These are phyloP conservation scores for Chascanopsetta lugubris DNA, from an alignment of 2,113 vertebrate species.

Conservation along the genomic window DNA sequence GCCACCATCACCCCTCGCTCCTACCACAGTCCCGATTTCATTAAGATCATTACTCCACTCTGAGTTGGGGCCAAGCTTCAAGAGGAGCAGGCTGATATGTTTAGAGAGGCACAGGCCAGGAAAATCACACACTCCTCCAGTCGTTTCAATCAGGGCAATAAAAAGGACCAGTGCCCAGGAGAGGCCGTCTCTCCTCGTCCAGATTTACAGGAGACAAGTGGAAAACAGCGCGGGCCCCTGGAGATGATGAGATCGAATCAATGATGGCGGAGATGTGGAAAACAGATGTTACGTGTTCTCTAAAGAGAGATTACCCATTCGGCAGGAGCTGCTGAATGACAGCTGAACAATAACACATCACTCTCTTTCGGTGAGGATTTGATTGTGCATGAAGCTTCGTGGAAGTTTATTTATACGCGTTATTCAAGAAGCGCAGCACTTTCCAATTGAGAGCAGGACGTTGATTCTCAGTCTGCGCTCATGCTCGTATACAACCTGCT, in stretches of 20 bases:
- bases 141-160: slow-evolving; percentile 62
- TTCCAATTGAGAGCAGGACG: too few relatives aligned
- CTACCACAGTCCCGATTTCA: slow-evolving; percentile 63
- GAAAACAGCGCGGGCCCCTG: slow-evolving; percentile 14
- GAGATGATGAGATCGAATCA: slow-evolving; percentile 42
- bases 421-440: too few relatives aligned
- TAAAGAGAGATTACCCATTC: neutral
- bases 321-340: neutral
- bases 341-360: too few relatives aligned
- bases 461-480: too few relatives aligned
- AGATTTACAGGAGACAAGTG: slow-evolving; percentile 23
- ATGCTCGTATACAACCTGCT: too few relatives aligned
- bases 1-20: neutral
- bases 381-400: too few relatives aligned
- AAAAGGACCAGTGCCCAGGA: slow-evolving; percentile 31
- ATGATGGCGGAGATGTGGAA: slow-evolving; percentile 32
- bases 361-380: too few relatives aligned
- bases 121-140: slow-evolving; percentile 59
- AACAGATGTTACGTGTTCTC: slow-evolving; percentile 34
- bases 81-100: slow-evolving; percentile 58
- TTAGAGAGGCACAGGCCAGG: slow-evolving; percentile 57
- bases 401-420: too few relatives aligned
- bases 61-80: slow-evolving; percentile 45
- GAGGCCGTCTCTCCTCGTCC: slow-evolving; percentile 6
- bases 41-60: slow-evolving; percentile 69